phyloP scores from a whole-genome alignment of 1,140 invertebrate genomes.

The Olivierus martensii region DNA sequence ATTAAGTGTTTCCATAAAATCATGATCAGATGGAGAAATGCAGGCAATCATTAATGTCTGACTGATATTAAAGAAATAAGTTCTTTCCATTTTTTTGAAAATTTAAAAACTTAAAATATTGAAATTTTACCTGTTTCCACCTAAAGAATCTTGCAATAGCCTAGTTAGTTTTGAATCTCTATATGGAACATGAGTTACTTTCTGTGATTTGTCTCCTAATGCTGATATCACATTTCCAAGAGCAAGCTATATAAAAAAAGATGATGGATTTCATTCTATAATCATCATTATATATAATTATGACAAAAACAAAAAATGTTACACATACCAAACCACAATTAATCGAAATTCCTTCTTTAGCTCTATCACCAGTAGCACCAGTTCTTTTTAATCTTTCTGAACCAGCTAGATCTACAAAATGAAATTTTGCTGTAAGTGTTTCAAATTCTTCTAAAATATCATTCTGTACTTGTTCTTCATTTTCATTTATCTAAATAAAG shows the following conservation, averaged over 20 bases:
- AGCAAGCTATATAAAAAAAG: conserved; percentile 43
- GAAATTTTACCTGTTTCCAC: conserved; percentile 49
- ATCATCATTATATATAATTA: conserved; percentile 18
- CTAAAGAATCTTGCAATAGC: conserved; percentile 87
- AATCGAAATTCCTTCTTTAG: conserved; percentile 77
- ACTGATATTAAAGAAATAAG: conserved; percentile 34
- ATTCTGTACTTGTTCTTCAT: conserved; percentile 3
- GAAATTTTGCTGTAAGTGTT: conserved; percentile 39
- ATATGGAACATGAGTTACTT: conserved; percentile 81
- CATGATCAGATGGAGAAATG: conserved; percentile 87
- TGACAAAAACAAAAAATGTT: background rate
- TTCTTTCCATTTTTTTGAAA: no score
- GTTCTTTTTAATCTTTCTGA: conserved; percentile 75
- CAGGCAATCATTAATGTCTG: conserved; percentile 97
- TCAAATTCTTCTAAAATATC: conserved; percentile 11
- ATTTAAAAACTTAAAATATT: no score
- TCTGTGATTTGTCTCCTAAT: conserved; percentile 75
- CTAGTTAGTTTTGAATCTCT: conserved; percentile 90
- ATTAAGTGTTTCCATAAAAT: conserved; percentile 97
- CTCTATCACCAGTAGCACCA: conserved; percentile 49
- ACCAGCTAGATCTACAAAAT: conserved; percentile 82
- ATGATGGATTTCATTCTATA: background rate
- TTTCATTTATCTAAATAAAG: no score
- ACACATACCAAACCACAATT: conserved; percentile 54
- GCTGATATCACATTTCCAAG: conserved; percentile 96